These are phyloP conservation scores for Epinephelus lanceolatus DNA, from an alignment of 2,113 vertebrate genomes.

Conservation along the genomic window DNA sequence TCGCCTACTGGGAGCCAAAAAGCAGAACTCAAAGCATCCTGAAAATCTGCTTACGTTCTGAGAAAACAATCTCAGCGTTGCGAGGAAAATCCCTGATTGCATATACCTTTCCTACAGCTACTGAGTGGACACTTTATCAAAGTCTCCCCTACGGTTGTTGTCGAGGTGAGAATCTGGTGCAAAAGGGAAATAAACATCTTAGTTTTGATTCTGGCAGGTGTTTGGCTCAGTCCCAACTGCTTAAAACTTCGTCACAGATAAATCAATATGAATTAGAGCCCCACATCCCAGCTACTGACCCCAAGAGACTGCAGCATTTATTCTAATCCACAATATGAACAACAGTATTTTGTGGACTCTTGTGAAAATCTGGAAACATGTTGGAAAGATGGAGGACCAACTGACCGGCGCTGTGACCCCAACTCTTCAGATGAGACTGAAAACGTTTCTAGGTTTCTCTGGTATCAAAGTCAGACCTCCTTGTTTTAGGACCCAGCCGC, in stretches of 20 bases:
- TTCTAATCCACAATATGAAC: neutral
- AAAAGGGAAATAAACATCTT: neutral
- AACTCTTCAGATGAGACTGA: neutral
- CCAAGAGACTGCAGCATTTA: neutral
- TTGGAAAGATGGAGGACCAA: neutral
- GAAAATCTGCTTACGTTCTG: constrained; percentile 58
- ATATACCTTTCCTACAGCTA: neutral
- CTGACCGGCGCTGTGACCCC: neutral
- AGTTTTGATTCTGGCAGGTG: neutral
- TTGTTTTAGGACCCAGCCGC: too few relatives aligned
- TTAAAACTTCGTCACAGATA: neutral
- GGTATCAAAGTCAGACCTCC: neutral
- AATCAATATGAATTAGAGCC: neutral
- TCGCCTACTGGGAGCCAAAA: constrained; percentile 55
- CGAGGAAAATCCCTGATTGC: constrained; percentile 18
- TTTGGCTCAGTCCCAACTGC: neutral
- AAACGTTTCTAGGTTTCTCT: neutral
- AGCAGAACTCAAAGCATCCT: constrained; percentile 42
- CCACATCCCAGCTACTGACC: neutral
- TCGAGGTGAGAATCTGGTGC: neutral
- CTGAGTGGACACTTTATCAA: neutral
- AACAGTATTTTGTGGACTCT: neutral
- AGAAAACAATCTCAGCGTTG: constrained; percentile 33
- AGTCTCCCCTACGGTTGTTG: neutral
- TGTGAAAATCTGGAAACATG: neutral